A percentile compares a stretch with the other conserved stretches of the same genome.
These are phyloP conservation scores for Cygnus olor DNA, from an alignment of 2,797 vertebrate species.

Conservation along the genomic window DNA sequence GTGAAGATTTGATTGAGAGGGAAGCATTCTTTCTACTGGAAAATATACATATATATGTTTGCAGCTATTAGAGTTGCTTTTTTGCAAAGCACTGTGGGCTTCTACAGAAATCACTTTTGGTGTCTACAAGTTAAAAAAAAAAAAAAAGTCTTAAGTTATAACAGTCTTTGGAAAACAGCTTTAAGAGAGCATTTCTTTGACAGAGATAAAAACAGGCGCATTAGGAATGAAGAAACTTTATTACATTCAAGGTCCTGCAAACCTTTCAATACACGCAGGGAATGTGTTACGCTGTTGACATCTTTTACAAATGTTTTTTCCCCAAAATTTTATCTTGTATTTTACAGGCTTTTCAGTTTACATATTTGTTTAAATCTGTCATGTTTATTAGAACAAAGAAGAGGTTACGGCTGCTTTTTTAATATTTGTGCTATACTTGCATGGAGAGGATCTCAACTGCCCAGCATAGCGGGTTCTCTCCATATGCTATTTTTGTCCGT, in stretches of 20 bases:
- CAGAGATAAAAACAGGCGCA: not conserved
- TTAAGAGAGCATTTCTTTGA: not conserved
- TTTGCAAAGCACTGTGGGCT: not conserved
- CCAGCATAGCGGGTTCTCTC: not conserved
- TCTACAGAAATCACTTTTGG: not conserved
- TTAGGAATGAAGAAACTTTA: not conserved
- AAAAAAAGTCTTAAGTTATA: not conserved
- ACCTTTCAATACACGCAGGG: not conserved
- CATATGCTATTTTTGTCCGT: not conserved
- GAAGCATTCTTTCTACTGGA: slow-evolving; percentile 5
- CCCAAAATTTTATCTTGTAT: not conserved
- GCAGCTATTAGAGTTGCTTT: not conserved
- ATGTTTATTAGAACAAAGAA: not conserved
- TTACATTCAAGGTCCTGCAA: not conserved
- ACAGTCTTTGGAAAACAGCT: not conserved
- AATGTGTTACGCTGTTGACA: not conserved
- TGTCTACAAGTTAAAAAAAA: not conserved
- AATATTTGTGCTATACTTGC: not conserved
- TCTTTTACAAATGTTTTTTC: not conserved
- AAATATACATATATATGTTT: not conserved
- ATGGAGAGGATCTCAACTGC: not conserved
- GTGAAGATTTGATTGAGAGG: not conserved
- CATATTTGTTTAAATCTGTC: not conserved
- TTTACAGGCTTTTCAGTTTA: not conserved
- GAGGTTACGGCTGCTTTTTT: not conserved